Conservation (phyloP, 2,797 vertebrate genomes). For the Bryconaethiops microstoma region DNA sequence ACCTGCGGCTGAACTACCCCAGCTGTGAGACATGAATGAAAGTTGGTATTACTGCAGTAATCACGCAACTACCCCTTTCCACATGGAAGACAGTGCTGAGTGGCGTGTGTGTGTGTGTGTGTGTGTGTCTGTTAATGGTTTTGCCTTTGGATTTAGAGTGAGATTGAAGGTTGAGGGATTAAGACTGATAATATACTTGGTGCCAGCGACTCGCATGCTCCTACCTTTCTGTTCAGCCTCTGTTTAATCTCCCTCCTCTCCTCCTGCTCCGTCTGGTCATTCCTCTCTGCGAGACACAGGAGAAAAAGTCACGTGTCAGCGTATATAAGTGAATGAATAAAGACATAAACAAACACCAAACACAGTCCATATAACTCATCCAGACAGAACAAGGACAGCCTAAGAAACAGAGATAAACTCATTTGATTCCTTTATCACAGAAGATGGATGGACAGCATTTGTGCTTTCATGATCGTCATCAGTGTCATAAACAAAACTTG, state of each 20-base stretch:
- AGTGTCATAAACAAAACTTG: background rate
- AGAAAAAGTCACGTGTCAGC: constrained; percentile 34
- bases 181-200: constrained; percentile 29
- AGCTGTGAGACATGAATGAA: background rate
- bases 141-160: constrained; percentile 22
- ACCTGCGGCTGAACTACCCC: background rate
- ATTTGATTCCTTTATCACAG: background rate
- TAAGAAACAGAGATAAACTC: background rate
- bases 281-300: constrained; percentile 82
- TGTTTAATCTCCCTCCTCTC: constrained; percentile 97
- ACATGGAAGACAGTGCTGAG: background rate
- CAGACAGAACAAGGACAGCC: background rate
- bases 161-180: constrained; percentile 10
- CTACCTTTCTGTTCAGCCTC: constrained; percentile 94
- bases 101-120: background rate
- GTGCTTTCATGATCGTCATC: background rate
- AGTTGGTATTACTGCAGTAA: constrained; percentile 24
- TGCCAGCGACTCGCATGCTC: background rate
- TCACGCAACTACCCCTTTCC: background rate
- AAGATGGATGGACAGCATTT: background rate
- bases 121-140: background rate
- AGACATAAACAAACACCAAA: background rate
- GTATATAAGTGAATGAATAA: background rate
- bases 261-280: constrained; percentile 95
- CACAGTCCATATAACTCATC: background rate